These are phyloP conservation scores for Peromyscus eremicus DNA, from an alignment of 2,797 vertebrate genomes.

Conservation along the genomic window DNA sequence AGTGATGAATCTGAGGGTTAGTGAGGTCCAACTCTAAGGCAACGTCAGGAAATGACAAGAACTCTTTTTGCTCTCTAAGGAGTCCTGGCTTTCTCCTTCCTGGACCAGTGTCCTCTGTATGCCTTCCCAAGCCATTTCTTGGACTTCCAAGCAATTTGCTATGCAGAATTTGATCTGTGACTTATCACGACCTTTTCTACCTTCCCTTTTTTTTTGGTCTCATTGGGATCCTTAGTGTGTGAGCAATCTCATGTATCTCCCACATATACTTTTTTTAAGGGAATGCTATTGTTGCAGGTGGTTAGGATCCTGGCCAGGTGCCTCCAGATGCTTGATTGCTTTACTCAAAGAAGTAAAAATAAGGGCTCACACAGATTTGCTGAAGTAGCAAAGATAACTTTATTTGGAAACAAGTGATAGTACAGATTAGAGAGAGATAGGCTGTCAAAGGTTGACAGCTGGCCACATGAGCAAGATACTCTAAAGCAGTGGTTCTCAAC, in stretches of 20 bases:
- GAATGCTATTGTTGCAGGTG: neutral
- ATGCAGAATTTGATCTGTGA: neutral
- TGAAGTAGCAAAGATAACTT: neutral
- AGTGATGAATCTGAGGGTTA: neutral
- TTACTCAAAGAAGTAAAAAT: neutral
- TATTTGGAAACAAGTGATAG: neutral
- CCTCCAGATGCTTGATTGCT: neutral
- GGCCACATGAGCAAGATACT: neutral
- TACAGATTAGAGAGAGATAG: neutral
- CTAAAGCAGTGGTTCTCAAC: neutral
- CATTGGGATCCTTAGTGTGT: neutral
- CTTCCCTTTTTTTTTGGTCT: neutral
- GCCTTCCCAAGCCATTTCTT: neutral
- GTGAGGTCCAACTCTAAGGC: neutral
- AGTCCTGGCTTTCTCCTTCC: neutral
- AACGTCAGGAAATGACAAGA: neutral
- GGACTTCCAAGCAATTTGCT: neutral
- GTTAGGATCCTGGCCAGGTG: neutral
- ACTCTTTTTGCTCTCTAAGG: neutral
- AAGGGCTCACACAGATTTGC: neutral
- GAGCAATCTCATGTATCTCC: neutral
- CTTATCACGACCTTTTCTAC: neutral
- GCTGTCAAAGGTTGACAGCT: neutral
- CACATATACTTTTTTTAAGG: neutral
- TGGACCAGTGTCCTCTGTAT: neutral